Percentiles rank a stretch among this genome's conserved stretches.
These are phyloP conservation scores for Sparidentex hasta DNA, from an alignment of 2,797 vertebrate species.

Conservation along the genomic window DNA sequence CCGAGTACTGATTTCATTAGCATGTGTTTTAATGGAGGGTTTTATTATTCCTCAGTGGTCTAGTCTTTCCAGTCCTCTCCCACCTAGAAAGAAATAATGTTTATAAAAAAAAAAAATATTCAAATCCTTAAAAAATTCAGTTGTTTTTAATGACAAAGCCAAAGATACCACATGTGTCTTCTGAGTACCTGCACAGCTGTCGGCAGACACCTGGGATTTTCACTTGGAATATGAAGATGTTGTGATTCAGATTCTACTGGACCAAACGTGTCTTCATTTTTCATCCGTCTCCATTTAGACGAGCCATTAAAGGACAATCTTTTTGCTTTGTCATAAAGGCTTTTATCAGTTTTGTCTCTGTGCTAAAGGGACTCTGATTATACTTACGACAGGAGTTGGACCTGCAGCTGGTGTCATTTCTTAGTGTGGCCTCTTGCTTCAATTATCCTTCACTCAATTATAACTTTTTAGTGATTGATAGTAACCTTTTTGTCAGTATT, in stretches of 20 bases:
- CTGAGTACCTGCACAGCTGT: not conserved
- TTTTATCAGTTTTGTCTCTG: not conserved
- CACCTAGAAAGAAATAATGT: not conserved
- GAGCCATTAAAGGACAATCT: not conserved
- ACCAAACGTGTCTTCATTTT: not conserved
- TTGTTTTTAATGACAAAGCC: not conserved
- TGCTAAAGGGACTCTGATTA: not conserved
- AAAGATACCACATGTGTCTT: too few relatives aligned
- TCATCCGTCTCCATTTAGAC: not conserved
- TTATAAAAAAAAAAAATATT: constrained; percentile 2
- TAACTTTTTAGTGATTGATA: not conserved
- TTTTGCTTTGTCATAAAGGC: not conserved
- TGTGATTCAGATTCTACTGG: not conserved
- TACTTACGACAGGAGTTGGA: not conserved
- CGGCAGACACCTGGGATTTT: not conserved
- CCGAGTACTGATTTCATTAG: constrained; percentile 20
- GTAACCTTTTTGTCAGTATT: not conserved
- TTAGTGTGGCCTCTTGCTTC: not conserved
- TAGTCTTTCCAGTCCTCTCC: constrained; percentile 7
- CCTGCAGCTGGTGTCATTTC: not conserved
- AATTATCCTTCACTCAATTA: constrained; percentile 3
- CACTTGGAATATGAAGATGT: not conserved
- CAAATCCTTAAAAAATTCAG: not conserved
- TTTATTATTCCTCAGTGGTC: constrained; percentile 30
- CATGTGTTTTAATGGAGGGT: constrained; percentile 25